phyloP scores from a whole-genome alignment of 2,113 vertebrate genomes.

The Probosciger aterrimus region DNA sequence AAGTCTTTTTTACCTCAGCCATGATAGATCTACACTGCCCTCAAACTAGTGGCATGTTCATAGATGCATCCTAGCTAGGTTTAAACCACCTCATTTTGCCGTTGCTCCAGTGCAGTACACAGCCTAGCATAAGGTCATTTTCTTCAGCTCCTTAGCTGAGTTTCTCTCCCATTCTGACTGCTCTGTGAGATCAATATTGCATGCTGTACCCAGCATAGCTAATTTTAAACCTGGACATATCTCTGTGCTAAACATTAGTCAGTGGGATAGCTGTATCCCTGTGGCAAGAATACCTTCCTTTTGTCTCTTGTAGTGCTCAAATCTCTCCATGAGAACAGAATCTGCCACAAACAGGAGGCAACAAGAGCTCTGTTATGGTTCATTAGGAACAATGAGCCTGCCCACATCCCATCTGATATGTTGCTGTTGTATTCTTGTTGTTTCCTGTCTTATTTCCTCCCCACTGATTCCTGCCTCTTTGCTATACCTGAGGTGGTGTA shows the following conservation, averaged over 20 bases:
- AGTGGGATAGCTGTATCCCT: neutral
- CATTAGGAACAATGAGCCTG: neutral
- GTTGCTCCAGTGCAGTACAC: neutral
- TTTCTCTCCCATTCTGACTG: neutral
- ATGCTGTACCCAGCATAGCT: neutral
- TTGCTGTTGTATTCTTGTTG: neutral
- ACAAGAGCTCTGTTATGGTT: neutral
- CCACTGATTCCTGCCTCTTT: neutral
- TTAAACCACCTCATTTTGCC: neutral
- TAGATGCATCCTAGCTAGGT: neutral
- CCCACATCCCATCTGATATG: neutral
- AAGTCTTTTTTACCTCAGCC: neutral
- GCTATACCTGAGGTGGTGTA: neutral
- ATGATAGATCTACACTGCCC: neutral
- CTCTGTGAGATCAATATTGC: neutral
- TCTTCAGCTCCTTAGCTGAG: neutral
- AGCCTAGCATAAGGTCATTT: neutral
- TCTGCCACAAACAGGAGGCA: neutral
- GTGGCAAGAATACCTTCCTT: neutral
- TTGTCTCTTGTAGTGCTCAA: neutral
- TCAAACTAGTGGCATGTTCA: neutral
- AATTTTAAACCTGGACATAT: neutral
- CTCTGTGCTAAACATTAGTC: neutral
- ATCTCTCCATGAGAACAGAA: neutral
- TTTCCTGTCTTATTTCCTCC: neutral